Base-by-base conservation (phyloP, 2,113 vertebrate genomes). In the Perca fluviatilis region DNA sequence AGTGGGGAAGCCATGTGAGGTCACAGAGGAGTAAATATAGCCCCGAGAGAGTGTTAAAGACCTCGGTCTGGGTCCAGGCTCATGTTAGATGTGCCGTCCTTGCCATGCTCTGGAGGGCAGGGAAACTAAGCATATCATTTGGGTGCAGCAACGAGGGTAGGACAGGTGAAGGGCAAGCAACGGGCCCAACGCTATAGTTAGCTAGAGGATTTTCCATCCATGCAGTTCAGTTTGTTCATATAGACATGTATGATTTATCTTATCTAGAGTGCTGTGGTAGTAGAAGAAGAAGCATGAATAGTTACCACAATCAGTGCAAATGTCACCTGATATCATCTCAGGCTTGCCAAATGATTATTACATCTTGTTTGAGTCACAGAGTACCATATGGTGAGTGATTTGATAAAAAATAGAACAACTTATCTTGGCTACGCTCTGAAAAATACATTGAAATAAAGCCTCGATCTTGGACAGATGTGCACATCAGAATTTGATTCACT, bases 1-100 rank as follows among this genome's bases (percentile, higher is more conserved):
- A 66, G 84, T 6, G n/a, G 49, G 79, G 79, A 87, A 90, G 81
- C 87, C 84, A 80, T 71, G 82, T 86, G 78, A 86, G 88, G 86
- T 92, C 89, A 91, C 54, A 27, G 62, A 74, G 79, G 83, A 80
- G 84, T 93, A 92, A 93, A 94, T 88, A 82, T 88, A 88, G 78
- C 89, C 75, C 82, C 46, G 1, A 69, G 85, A 79, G 80, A 60
- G 77, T 82, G 83, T 86, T 65, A 84, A 78, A 66, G 80, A 83
- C 80, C 78, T 86, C 53, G 0, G 70, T 72, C 70, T 14, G 49
- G 58, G 69, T 79, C 57, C 53, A 49, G 54, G 73, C 47, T 82
- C 65, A 27, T 49, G 88, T 79, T 74, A 51, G 70, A 84, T 66
- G 62, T 51, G n/a, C 30, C 1, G 71, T 61, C 54, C 70, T 79